Base-by-base conservation (phyloP, 2,797 vertebrate genomes). In the Carcharodon carcharias region DNA sequence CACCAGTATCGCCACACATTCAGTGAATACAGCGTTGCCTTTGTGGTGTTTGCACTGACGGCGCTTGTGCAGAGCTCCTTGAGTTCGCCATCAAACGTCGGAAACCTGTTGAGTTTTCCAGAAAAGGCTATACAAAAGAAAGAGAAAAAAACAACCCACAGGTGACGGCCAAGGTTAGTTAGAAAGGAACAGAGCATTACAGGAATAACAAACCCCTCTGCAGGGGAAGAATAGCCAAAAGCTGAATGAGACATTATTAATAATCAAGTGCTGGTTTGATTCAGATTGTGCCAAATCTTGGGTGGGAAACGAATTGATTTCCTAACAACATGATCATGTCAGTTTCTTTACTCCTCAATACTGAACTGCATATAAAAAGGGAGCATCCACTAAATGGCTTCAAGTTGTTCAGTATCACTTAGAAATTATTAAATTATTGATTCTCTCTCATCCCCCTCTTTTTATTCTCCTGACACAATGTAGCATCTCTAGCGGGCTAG, bases 31-130 rank as follows among this genome's bases (percentile, higher is more conserved):
- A 97, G 77, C 0, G 97, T 97, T 88, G 97, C 97, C 96, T 97
- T 97, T 16, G 96, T 98, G 12, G 97, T 98, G 40, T 96, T 97
- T 89, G 97, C 97, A 96, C 97, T 98, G 23, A 97, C 96, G 50
- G 97, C 97, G 95, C 96, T 97, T 96, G 97, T 97, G 96, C 96
- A 96, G 96, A 97, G 96, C 96, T 97, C 97, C 95, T 96, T 97
- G 96, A 97, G 96, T 73, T 97, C 96, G 6, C 98, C 97, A 63
- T 97, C 97, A 97, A 97, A 97, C 12, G 97, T 21, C 2, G 97
- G 97, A 97, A 98, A 97, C 96, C 97, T 97, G 77, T 97, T 98
- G 96, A 97, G 97, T 96, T 97, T 97, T 97, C 96, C 97, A 96
- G 97, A 97, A 97, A 97, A 97, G 0, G 85, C 97, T 97, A 97